A percentile compares a stretch with the other conserved stretches of the same genome.
Conservation (phyloP, 2,888 invertebrate species). For the Dione vanillae region DNA sequence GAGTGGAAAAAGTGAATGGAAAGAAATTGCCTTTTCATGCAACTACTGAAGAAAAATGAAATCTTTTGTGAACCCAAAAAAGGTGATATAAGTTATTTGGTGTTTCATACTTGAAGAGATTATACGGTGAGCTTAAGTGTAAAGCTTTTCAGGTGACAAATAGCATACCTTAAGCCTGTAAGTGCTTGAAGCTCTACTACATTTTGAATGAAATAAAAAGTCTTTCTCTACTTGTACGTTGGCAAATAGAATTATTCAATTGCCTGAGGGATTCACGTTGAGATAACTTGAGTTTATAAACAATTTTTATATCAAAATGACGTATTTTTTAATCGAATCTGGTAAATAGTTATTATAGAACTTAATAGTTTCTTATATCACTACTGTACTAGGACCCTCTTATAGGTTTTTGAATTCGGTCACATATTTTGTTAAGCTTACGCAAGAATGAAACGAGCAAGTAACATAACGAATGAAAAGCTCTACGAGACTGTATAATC, state of each 20-base stretch:
- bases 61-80: conserved; percentile 29
- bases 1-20: conserved; percentile 8
- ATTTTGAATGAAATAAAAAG: conserved; percentile 1
- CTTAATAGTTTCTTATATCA: too few species aligned
- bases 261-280: neutral
- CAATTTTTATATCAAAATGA: neutral
- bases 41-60: conserved; percentile 29
- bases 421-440: neutral
- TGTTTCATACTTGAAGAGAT: conserved; percentile 20
- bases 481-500: neutral
- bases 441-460: neutral
- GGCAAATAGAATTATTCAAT: neutral
- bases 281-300: neutral
- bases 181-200: conserved; percentile 6
- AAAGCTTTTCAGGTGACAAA: conserved; percentile 15
- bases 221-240: neutral
- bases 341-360: too few species aligned
- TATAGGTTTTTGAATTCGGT: neutral
- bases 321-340: neutral
- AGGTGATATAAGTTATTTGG: conserved; percentile 24
- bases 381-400: neutral
- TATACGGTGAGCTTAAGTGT: neutral
- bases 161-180: conserved; percentile 7
- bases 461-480: neutral
- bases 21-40: conserved; percentile 32